Base-by-base conservation (phyloP, 2,113 vertebrate species). In the Speoplatyrhinus poulsoni region DNA sequence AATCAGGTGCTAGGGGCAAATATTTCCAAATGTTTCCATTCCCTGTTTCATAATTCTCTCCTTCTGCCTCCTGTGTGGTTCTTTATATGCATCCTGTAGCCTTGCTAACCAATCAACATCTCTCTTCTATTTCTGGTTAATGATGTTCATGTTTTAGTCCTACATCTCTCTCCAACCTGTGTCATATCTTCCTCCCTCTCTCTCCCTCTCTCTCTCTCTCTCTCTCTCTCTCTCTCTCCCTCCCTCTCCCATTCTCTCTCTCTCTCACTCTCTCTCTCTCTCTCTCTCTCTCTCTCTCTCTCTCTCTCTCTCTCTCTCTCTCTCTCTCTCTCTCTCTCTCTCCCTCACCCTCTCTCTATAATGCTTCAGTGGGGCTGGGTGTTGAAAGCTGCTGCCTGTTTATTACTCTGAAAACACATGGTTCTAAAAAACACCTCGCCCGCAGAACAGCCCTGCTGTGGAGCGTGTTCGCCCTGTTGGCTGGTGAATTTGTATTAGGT, bases 21-120 rank as follows among this genome's bases (percentile, higher is more conserved):
- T 64, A 57, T 58, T 32, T 33, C 6, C 12, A 32, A 12, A 32
- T 33, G 32, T 52, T 52, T 10, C 49, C 9, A 17, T 59, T 60
- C 13, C 41, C 54, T 58, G 46, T 75, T 19, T 50, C 61, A 26
- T 54, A 32, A 32, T 76, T 50, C 79, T 79, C 67, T 72, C 60
- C 60, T 62, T 71, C 26, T 26, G 26, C 26, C 26, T 26, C 26
- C 26, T 26, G 26, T 26, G 19, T 26, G 26, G 26, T 26, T 26
- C 46, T 66, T 62, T 4, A 11, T 7, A 17, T 54, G 60, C 9
- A 36, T 15, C 48, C 19, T 52, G 5, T 15, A 9, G 46, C 26
- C 71, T 60, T 56, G 36, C 17, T 48, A 12, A 57, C 53, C 49
- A 47, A 16, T 33, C n/a, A 16, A 11, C 9, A 52, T 12, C 11